phyloP scores from a whole-genome alignment of 2,888 invertebrate species.

The Drosophila eohydei region DNA sequence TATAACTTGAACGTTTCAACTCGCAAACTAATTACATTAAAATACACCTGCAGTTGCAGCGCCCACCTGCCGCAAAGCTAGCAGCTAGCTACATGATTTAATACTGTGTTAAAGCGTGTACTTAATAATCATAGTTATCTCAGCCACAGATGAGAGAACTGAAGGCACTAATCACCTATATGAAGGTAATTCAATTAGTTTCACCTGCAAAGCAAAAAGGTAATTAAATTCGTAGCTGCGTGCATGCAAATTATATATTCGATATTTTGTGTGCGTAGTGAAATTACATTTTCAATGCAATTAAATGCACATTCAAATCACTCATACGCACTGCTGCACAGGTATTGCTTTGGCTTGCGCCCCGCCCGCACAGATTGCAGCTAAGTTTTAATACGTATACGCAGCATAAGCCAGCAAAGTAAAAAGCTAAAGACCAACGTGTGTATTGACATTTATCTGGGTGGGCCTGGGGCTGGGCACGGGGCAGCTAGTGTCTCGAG shows the following conservation, averaged over 20 bases:
- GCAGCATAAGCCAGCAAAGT: slow-evolving; percentile 24
- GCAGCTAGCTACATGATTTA: background rate
- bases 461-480: background rate
- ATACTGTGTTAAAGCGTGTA: background rate
- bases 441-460: slow-evolving; percentile 63
- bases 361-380: slow-evolving; percentile 3
- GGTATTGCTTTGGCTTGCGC: slow-evolving; percentile 10
- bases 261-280: slow-evolving; percentile 14
- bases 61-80: background rate
- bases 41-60: background rate
- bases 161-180: background rate
- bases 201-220: slow-evolving; percentile 13
- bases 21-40: slow-evolving; percentile 1
- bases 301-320: slow-evolving; percentile 61
- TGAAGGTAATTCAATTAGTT: slow-evolving; percentile 27
- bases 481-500: background rate
- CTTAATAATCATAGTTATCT: slow-evolving; percentile 5
- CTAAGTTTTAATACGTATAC: slow-evolving; percentile 33
- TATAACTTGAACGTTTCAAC: background rate
- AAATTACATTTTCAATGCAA: slow-evolving; percentile 56
- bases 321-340: slow-evolving; percentile 71
- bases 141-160: background rate
- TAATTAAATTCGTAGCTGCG: slow-evolving; percentile 44
- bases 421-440: slow-evolving; percentile 44
- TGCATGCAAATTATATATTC: slow-evolving; percentile 31